phyloP scores from a whole-genome alignment of 2,113 vertebrate species.

The Platichthys flesus region DNA sequence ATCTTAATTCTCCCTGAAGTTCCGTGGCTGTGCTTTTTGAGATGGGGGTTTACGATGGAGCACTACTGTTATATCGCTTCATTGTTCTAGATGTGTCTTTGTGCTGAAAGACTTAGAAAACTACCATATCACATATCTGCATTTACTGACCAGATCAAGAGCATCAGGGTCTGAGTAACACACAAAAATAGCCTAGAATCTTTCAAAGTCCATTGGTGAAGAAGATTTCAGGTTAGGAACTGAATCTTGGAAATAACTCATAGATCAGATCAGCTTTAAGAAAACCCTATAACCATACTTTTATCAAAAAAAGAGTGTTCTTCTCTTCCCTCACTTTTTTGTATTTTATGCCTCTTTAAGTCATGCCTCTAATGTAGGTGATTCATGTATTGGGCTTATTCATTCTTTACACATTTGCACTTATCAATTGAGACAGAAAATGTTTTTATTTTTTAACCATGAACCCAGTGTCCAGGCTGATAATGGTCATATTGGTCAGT shows the following conservation, averaged over 20 bases:
- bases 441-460: constrained; percentile 6
- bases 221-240: background rate
- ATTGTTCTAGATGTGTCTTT: constrained; percentile 8
- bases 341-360: no score
- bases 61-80: constrained; percentile 25
- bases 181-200: background rate
- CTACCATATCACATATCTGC: constrained; percentile 4
- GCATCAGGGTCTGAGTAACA: background rate
- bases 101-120: constrained; percentile 4
- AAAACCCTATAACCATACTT: background rate
- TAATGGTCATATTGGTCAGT: constrained; percentile 48
- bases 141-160: constrained; percentile 10
- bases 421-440: background rate
- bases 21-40: constrained; percentile 35
- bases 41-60: constrained; percentile 45
- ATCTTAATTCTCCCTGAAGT: constrained; percentile 56
- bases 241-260: constrained; percentile 2
- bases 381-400: background rate
- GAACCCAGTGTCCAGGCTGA: constrained; percentile 18
- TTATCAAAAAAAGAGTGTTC: background rate
- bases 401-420: no score
- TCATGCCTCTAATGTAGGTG: background rate
- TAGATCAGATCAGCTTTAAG: constrained; percentile 2
- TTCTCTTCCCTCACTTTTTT: background rate
- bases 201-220: background rate